A percentile compares a stretch with the other conserved stretches of the same genome.
phyloP scores from a whole-genome alignment of 1,140 invertebrate genomes.

The Drosophila lini region DNA sequence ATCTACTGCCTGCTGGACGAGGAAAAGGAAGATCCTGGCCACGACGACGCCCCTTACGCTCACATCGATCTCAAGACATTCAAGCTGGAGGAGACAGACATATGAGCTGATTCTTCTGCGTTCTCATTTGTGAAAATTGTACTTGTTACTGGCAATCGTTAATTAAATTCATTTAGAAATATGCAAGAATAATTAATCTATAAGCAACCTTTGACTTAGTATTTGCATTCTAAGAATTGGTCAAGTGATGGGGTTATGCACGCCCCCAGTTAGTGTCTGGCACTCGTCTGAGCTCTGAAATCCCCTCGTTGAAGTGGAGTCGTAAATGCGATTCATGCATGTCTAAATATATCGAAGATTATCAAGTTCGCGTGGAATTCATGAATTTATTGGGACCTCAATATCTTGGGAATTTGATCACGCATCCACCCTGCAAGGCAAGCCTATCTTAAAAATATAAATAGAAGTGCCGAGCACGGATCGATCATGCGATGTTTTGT shows the following conservation, averaged over 20 bases:
- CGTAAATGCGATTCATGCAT: conserved; percentile 5
- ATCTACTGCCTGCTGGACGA: conserved; percentile 74
- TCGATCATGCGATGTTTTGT: conserved; percentile 1
- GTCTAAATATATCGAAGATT: conserved; percentile 21
- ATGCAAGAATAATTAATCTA: no score
- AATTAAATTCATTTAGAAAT: conserved; percentile 14
- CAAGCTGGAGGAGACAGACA: conserved; percentile 55
- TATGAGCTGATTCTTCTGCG: not conserved
- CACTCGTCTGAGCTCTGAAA: not conserved
- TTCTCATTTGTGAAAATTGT: not conserved
- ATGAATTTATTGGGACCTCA: conserved; percentile 12
- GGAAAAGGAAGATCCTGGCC: conserved; percentile 50
- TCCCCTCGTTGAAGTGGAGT: conserved; percentile 3
- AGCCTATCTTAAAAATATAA: not conserved
- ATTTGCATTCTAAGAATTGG: no score
- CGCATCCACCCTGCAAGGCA: not conserved
- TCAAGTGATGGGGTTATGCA: not conserved
- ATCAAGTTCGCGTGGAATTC: not conserved
- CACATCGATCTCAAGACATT: conserved; percentile 45
- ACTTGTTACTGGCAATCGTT: not conserved
- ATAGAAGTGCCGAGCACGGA: conserved; percentile 5
- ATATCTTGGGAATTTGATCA: conserved; percentile 21
- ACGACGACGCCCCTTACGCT: not conserved
- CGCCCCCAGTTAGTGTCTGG: not conserved
- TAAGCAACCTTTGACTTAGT: no score